Conservation (phyloP, 2,888 invertebrate genomes). For the Hirudinaria manillensis region DNA sequence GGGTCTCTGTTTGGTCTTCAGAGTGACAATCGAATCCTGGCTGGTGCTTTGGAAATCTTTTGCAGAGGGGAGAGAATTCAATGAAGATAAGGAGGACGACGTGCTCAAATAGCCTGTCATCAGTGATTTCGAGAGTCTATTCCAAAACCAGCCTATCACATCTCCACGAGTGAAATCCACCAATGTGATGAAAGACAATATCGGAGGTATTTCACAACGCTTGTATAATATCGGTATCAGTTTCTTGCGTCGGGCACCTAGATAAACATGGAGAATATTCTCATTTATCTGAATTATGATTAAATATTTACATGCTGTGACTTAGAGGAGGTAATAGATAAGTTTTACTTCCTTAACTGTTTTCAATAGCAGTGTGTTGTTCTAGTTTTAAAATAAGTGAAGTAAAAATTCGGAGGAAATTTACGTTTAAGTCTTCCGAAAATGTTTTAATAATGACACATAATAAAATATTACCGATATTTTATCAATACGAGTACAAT, state of each 20-base stretch:
- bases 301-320: not conserved
- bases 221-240: slow-evolving; percentile 46
- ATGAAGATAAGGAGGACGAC: too few species aligned
- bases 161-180: slow-evolving; percentile 46
- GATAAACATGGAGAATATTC: not conserved
- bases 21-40: too few species aligned
- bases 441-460: too few species aligned
- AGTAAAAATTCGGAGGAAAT: not conserved
- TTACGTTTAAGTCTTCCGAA: not conserved
- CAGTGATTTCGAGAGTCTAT: slow-evolving; percentile 73
- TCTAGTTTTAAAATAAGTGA: not conserved
- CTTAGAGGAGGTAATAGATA: not conserved
- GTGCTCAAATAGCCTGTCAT: not conserved
- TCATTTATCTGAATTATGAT: not conserved
- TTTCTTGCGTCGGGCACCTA: slow-evolving; percentile 47
- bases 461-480: too few species aligned
- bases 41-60: too few species aligned
- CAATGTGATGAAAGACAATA: slow-evolving; percentile 44
- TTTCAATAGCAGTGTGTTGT: not conserved
- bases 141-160: slow-evolving; percentile 61
- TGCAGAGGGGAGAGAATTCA: too few species aligned
- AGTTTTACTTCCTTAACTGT: too few species aligned
- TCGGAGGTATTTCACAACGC: slow-evolving; percentile 42
- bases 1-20: too few species aligned
- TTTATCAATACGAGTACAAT: too few species aligned